Evolutionary conservation across 2,797 vertebrate genomes (phyloP).

Genomic region (Argyrosomus regius): DNA sequence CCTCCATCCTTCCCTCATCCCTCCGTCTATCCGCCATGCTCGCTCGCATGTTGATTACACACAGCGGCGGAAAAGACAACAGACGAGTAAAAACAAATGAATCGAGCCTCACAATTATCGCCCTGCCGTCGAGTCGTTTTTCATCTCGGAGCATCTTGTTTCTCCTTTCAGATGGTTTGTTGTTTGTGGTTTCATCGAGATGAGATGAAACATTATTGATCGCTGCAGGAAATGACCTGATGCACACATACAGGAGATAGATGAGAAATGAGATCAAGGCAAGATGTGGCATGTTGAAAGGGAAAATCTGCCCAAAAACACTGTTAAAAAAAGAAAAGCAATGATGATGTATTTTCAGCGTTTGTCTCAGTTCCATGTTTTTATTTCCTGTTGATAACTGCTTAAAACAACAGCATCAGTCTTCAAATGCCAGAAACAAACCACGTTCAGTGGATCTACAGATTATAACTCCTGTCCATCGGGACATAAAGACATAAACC

Average conservation of each 20-base stretch:
- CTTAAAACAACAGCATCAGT: not conserved
- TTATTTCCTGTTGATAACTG: not conserved
- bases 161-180: conserved; percentile 53
- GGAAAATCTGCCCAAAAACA: not conserved
- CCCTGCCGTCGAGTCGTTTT: conserved; percentile 16
- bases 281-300: not conserved
- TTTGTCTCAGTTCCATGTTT: not conserved
- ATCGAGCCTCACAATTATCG: conserved; percentile 65
- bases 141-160: conserved; percentile 17
- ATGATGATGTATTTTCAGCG: not conserved
- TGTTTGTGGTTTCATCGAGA: conserved; percentile 37
- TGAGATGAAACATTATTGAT: conserved; percentile 58
- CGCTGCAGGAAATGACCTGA: conserved; percentile 25
- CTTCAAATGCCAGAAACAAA: not conserved
- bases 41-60: conserved; percentile 71
- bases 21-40: conserved; percentile 58
- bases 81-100: conserved; percentile 72
- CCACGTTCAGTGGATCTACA: no score
- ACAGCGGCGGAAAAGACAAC: conserved; percentile 68
- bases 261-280: conserved; percentile 20
- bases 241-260: not conserved
- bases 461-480: no score
- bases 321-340: not conserved
- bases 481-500: no score
- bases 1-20: conserved; percentile 42